Evolutionary conservation across 2,113 vertebrate genomes (phyloP), one percentile per base, ranked within the genome.

Genomic region (Ophiodon elongatus): DNA sequence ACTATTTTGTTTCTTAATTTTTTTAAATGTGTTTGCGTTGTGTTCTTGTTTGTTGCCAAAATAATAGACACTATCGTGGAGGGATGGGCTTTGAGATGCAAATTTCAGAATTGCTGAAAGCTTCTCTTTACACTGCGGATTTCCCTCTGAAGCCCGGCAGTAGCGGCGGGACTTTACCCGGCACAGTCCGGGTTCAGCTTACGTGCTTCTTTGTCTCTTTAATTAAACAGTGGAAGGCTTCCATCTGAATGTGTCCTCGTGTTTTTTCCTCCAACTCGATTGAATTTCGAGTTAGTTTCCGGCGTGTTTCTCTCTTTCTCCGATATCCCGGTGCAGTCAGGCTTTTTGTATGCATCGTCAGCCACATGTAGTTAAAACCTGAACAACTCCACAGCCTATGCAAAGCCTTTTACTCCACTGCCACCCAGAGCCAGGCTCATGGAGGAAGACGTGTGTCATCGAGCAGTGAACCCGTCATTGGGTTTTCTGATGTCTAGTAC

Each of bases 81-180:
- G 41, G 65, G n/a, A 17, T n/a, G 21, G 31, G 14, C 39, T 69
- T 62, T 41, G 25, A 59, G 23, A 67, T 77, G 73, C 11, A 45
- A 56, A 68, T 73, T n/a, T 33, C 2, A 25, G 31, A 45, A n/a
- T 21, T 23, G 29, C 54, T 69, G 35, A 56, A 64, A 60, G 57
- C 37, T 35, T 43, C 31, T 75, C 35, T 85, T 59, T 81, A n/a
- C 73, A 66, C 59, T 75, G 70, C 41, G 5, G 50, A 6, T 41
- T 68, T 83, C 65, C 41, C 41, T 37, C 23, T 57, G 68, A 73
- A 31, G 25, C 62, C 37, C 11, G 8, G 25, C 15, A 60, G 81
- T 23, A 25, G 25, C 62, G 0, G 17, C 33, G 62, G 62, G 60
- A 60, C 63, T 50, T 78, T 3, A 47, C 52, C 14, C 23, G 14